Conservation (phyloP, 1,140 invertebrate genomes). For the Cydia amplana region DNA sequence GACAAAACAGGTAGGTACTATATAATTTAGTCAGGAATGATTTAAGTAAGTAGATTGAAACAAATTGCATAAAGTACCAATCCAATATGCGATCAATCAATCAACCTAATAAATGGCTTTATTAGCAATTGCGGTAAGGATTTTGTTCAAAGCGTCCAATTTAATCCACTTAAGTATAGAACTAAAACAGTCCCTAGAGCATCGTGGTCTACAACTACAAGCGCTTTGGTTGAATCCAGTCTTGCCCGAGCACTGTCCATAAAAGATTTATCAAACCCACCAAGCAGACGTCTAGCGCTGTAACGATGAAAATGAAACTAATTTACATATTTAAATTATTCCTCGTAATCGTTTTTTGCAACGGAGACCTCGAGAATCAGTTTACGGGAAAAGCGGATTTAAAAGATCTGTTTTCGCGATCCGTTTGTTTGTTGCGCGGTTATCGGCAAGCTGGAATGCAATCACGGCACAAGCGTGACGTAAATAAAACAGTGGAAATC, state of each 20-base stretch:
- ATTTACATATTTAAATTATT: slow-evolving; percentile 46
- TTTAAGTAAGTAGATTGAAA: slow-evolving; percentile 7
- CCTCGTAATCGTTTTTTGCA: slow-evolving; percentile 50
- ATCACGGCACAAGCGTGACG: slow-evolving; percentile 16
- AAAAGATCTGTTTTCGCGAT: not conserved
- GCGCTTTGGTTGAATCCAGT: slow-evolving; percentile 35
- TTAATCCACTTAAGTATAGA: slow-evolving; percentile 72
- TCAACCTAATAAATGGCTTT: slow-evolving; percentile 56
- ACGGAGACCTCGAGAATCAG: slow-evolving; percentile 37
- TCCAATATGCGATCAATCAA: slow-evolving; percentile 51
- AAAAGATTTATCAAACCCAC: slow-evolving; percentile 51
- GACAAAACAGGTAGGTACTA: not conserved
- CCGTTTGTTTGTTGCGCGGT: slow-evolving; percentile 23
- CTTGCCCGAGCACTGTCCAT: slow-evolving; percentile 43
- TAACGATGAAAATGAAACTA: slow-evolving; percentile 52
- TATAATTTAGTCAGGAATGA: not conserved
- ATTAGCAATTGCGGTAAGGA: slow-evolving; percentile 55
- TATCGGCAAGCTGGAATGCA: not conserved
- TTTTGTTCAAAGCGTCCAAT: slow-evolving; percentile 62
- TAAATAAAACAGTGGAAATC: slow-evolving; percentile 34
- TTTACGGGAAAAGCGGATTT: slow-evolving; percentile 12
- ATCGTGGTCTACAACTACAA: slow-evolving; percentile 39
- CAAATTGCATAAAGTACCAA: slow-evolving; percentile 48
- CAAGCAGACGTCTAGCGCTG: slow-evolving; percentile 47
- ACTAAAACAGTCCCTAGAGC: slow-evolving; percentile 59